These are phyloP conservation scores for Panthera uncia DNA, from an alignment of 2,113 vertebrate genomes.

Conservation along the genomic window DNA sequence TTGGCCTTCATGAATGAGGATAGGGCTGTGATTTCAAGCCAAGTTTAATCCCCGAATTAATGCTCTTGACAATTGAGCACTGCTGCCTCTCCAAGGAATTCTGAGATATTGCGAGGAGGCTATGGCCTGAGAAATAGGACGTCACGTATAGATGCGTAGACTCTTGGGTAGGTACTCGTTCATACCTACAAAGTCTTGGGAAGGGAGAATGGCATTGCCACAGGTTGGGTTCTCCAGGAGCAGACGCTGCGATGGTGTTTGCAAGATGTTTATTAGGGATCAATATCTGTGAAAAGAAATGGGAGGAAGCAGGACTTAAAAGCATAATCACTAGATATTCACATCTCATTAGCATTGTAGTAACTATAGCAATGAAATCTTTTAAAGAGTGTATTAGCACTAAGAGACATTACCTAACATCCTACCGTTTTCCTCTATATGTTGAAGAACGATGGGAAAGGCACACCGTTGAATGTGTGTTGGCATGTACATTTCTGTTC, in stretches of 20 bases:
- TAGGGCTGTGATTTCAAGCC: neutral
- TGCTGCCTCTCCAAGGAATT: neutral
- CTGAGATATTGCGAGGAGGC: neutral
- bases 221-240: neutral
- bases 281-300: neutral
- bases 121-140: neutral
- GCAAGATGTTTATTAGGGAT: neutral
- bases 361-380: neutral
- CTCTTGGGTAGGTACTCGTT: neutral
- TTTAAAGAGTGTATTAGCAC: neutral
- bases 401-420: neutral
- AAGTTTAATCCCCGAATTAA: neutral
- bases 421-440: neutral
- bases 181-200: accelerated
- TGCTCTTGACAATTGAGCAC: neutral
- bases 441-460: neutral
- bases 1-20: neutral
- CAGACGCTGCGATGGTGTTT: neutral
- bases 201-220: neutral
- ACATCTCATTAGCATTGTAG: neutral
- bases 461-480: accelerated
- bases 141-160: neutral
- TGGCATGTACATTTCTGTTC: neutral
- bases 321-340: neutral
- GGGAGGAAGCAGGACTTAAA: neutral